Percentiles rank a stretch among this genome's conserved stretches.
Evolutionary conservation across 2,113 vertebrate genomes (phyloP).

Genomic region (Donacobius atricapilla): DNA sequence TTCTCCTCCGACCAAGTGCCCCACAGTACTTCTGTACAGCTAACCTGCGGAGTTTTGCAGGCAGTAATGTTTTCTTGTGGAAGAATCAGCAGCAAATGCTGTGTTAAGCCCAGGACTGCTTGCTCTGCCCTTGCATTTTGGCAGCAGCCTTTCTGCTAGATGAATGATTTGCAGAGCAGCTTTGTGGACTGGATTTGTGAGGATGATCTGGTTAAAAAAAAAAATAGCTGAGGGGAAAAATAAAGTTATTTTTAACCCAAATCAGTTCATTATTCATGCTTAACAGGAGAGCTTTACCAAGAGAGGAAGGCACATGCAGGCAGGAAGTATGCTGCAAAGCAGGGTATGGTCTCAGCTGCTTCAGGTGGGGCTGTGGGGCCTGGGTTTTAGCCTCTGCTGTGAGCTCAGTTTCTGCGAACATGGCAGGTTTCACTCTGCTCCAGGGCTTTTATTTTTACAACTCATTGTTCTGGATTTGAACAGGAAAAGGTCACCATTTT

Average conservation of each 20-base stretch:
- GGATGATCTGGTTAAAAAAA: constrained; percentile 24
- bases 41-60: neutral
- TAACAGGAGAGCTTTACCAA: neutral
- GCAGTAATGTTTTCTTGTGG: neutral
- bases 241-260: constrained; percentile 28
- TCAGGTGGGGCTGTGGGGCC: neutral
- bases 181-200: constrained; percentile 8
- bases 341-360: neutral
- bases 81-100: neutral
- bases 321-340: neutral
- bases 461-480: neutral
- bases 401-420: neutral
- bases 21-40: neutral
- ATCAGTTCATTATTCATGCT: neutral
- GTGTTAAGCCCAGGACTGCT: neutral
- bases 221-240: neutral
- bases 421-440: neutral
- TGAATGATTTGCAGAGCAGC: neutral
- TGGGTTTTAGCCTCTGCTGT: neutral
- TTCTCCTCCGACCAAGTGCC: neutral
- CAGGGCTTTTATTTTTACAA: neutral
- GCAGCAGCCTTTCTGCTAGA: neutral
- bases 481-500: neutral
- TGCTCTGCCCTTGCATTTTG: neutral
- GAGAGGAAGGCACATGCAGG: neutral